These are phyloP conservation scores for Anthopleura xanthogrammica DNA, from an alignment of 92 coral and sea anemone genomes.

Conservation along the genomic window DNA sequence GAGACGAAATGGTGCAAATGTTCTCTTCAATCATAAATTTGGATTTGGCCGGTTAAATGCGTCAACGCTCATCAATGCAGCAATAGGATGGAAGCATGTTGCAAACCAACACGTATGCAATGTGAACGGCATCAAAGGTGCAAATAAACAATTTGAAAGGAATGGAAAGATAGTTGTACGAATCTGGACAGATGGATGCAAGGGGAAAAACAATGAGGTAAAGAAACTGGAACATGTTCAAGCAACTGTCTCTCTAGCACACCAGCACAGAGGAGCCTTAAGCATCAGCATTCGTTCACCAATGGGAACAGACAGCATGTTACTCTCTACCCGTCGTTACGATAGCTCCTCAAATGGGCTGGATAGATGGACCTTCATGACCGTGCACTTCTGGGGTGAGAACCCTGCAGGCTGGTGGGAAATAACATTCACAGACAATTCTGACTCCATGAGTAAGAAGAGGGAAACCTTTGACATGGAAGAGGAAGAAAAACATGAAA, in stretches of 20 bases:
- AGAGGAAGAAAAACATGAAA: conserved; percentile 71
- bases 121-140: conserved; percentile 44
- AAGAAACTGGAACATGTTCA: conserved; percentile 86
- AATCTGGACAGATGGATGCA: conserved; percentile 70
- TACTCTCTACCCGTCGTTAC: conserved; percentile 69
- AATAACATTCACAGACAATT: conserved; percentile 60
- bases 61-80: conserved; percentile 68
- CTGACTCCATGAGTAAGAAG: conserved; percentile 29
- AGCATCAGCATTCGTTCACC: conserved; percentile 78
- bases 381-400: conserved; percentile 91
- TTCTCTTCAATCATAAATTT: conserved; percentile 83
- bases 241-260: conserved; percentile 67
- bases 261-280: conserved; percentile 82
- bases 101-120: conserved; percentile 72
- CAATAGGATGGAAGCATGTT: conserved; percentile 70
- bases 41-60: conserved; percentile 93
- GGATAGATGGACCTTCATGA: conserved; percentile 88
- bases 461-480: conserved; percentile 73
- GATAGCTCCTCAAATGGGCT: conserved; percentile 78
- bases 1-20: conserved; percentile 80
- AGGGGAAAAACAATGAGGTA: conserved; percentile 55
- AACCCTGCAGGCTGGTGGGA: conserved; percentile 77
- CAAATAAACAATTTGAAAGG: conserved; percentile 50
- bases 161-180: conserved; percentile 53
- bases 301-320: conserved; percentile 66